Evolutionary conservation across 2,797 vertebrate species (phyloP).

Genomic region (Chrosomus eos): DNA sequence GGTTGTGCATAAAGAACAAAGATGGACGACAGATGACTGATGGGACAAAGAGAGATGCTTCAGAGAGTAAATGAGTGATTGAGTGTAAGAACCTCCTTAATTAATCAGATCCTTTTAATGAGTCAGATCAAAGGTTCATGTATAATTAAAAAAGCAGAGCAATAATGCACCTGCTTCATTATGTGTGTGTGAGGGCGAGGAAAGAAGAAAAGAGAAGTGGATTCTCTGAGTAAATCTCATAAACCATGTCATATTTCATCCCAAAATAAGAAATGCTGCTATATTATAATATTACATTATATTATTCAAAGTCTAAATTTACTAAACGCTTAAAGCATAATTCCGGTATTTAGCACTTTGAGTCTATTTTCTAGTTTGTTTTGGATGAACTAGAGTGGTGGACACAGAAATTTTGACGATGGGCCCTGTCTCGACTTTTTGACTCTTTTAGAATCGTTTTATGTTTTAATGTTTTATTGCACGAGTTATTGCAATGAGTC

Average conservation of each 20-base stretch:
- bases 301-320: not conserved
- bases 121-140: constrained; percentile 45
- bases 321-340: not conserved
- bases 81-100: constrained; percentile 41
- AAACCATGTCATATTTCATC: not conserved
- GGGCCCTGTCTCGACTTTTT: too few species aligned
- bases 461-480: too few species aligned
- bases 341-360: too few species aligned
- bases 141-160: constrained; percentile 48
- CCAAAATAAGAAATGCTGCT: not conserved
- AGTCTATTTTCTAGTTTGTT: too few species aligned
- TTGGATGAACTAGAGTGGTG: too few species aligned
- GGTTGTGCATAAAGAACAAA: not conserved
- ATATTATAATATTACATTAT: not conserved
- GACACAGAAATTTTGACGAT: too few species aligned
- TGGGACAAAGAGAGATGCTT: constrained; percentile 8
- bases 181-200: not conserved
- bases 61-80: constrained; percentile 11
- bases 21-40: constrained; percentile 2
- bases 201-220: not conserved
- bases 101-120: constrained; percentile 51
- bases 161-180: constrained; percentile 48
- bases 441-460: too few species aligned
- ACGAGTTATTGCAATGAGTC: too few species aligned
- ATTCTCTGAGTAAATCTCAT: not conserved